Evolutionary conservation across 1,140 invertebrate species (phyloP).

Genomic region (Heterodera schachtii): DNA sequence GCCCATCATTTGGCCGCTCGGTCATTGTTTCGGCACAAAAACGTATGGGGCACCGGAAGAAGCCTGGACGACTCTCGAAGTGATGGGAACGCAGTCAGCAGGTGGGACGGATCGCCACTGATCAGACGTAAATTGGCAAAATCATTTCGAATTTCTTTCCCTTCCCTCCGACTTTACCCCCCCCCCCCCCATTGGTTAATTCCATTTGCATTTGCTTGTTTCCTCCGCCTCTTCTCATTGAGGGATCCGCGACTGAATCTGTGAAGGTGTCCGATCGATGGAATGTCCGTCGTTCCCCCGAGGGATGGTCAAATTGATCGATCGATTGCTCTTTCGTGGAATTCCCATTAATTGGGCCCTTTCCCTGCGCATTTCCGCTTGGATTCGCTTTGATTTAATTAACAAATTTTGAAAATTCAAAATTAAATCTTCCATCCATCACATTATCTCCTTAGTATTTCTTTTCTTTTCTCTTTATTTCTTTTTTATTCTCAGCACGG

Average conservation of each 20-base stretch:
- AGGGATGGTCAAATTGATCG: background rate
- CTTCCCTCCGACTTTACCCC: background rate
- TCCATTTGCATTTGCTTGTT: background rate
- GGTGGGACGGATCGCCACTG: background rate
- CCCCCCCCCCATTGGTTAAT: background rate
- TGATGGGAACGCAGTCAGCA: background rate
- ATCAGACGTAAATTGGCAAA: background rate
- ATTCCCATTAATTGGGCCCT: background rate
- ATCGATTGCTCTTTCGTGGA: background rate
- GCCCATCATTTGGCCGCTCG: constrained; percentile 46
- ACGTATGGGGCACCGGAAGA: constrained; percentile 24
- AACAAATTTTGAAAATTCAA: background rate
- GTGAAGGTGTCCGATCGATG: background rate
- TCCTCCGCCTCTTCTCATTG: background rate
- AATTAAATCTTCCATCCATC: background rate
- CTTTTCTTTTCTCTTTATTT: background rate
- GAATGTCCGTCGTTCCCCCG: background rate
- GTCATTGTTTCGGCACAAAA: constrained; percentile 37
- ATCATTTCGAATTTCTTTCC: background rate
- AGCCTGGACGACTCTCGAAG: constrained; percentile 37
- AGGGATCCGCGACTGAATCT: background rate
- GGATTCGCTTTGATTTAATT: background rate
- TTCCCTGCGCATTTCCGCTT: background rate
- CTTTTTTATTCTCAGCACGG: background rate
- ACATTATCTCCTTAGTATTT: background rate